Percentiles rank a stretch among this genome's conserved stretches.
These are phyloP conservation scores for Platanista minor DNA, from an alignment of 2,113 vertebrate species.

Conservation along the genomic window DNA sequence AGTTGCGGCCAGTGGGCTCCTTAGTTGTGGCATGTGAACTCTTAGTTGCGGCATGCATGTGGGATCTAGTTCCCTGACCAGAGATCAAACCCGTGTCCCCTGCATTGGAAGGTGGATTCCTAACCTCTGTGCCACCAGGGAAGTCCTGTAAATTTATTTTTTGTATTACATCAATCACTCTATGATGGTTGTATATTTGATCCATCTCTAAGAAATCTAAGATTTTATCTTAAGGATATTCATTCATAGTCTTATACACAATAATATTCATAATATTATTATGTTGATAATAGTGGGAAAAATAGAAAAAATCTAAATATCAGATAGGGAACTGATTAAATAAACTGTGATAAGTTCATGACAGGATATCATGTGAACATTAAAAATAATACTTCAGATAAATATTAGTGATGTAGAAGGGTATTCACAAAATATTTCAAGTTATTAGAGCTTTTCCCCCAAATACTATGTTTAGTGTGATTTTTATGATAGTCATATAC, in stretches of 20 bases:
- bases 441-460: neutral
- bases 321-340: neutral
- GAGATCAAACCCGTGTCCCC: no score
- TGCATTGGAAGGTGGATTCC: no score
- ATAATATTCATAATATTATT: neutral
- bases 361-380: neutral
- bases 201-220: neutral
- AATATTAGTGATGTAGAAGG: neutral
- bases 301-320: neutral
- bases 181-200: neutral
- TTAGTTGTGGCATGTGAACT: no score
- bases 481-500: neutral
- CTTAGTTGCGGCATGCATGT: no score
- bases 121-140: no score
- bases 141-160: neutral
- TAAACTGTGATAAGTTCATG: neutral
- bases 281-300: neutral
- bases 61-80: no score
- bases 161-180: neutral
- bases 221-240: neutral
- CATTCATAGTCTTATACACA: neutral
- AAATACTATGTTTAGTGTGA: neutral
- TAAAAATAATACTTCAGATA: neutral
- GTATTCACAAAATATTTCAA: neutral
- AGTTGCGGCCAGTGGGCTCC: no score